Conservation (phyloP, 2,888 invertebrate genomes). For the Lithodes maja region DNA sequence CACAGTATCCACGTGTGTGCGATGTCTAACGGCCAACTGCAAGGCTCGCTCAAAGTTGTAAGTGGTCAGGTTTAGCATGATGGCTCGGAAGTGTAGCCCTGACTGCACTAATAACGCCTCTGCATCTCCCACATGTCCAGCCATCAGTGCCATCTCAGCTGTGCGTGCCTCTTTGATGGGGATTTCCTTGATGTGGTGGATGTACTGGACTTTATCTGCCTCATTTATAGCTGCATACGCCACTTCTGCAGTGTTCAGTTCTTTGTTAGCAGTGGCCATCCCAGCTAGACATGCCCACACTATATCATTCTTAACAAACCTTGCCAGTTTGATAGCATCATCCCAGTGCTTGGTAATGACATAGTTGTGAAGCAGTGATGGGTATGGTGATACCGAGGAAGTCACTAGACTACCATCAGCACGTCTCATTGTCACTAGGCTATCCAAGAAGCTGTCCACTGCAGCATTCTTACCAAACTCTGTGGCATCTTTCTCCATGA, state of each 20-base stretch:
- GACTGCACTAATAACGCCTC: constrained; percentile 83
- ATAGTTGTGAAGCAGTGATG: constrained; percentile 80
- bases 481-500: constrained; percentile 77
- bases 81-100: constrained; percentile 82
- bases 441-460: constrained; percentile 87
- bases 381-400: constrained; percentile 83
- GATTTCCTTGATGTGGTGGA: constrained; percentile 83
- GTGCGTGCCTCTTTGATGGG: constrained; percentile 77
- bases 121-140: constrained; percentile 82
- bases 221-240: constrained; percentile 94
- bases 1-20: constrained; percentile 84
- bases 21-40: constrained; percentile 84
- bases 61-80: constrained; percentile 82
- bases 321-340: constrained; percentile 87
- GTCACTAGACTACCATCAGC: constrained; percentile 91
- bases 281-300: constrained; percentile 97
- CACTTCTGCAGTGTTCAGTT: constrained; percentile 93
- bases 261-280: constrained; percentile 89
- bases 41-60: constrained; percentile 87
- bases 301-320: constrained; percentile 78
- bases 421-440: constrained; percentile 87
- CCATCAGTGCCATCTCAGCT: constrained; percentile 82
- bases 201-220: constrained; percentile 89
- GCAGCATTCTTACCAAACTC: constrained; percentile 92
- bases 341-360: constrained; percentile 88